Conservation (phyloP, 2,888 invertebrate species). For the Tiliacea citrago region DNA sequence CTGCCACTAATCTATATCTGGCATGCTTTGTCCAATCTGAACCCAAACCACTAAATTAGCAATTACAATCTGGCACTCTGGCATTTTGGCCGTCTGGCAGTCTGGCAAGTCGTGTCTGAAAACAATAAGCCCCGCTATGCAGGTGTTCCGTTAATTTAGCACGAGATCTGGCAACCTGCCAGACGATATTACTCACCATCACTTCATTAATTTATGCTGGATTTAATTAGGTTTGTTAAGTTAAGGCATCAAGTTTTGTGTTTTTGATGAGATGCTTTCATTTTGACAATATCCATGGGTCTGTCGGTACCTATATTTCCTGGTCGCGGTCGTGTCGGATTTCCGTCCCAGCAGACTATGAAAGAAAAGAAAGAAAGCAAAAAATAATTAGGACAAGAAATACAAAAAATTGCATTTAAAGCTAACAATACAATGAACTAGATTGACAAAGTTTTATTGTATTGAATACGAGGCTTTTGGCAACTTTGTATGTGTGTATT, state of each 20-base stretch:
- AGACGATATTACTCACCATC: conserved; percentile 49
- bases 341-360: too few species aligned
- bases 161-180: conserved; percentile 55
- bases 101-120: conserved; percentile 49
- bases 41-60: conserved; percentile 52
- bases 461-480: too few species aligned
- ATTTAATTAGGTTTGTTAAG: conserved; percentile 42
- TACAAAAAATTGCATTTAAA: too few species aligned
- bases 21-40: conserved; percentile 8
- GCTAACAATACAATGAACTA: too few species aligned
- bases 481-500: too few species aligned
- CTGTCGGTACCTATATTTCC: too few species aligned
- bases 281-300: background rate
- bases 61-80: conserved; percentile 49
- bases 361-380: too few species aligned
- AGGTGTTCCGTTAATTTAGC: conserved; percentile 64
- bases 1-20: background rate
- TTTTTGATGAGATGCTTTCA: background rate
- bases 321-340: too few species aligned
- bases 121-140: conserved; percentile 62
- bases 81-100: conserved; percentile 10
- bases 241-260: background rate
- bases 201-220: conserved; percentile 51
- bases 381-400: too few species aligned
- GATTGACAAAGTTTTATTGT: too few species aligned